Evolutionary conservation across 2,113 vertebrate species (phyloP).

Genomic region (Athene cunicularia): DNA sequence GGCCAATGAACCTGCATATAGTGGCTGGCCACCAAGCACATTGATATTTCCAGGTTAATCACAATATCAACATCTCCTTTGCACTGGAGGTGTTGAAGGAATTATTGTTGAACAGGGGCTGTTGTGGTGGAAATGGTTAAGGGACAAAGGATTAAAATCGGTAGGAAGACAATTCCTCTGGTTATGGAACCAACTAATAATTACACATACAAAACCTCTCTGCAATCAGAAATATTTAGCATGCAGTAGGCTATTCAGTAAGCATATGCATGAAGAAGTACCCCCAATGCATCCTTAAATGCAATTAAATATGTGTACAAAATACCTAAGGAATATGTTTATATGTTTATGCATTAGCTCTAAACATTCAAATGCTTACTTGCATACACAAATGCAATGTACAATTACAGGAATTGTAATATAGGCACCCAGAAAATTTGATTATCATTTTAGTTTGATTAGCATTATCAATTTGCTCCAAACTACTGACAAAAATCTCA

Average conservation of each 20-base stretch:
- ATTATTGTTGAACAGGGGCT: background rate
- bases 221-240: background rate
- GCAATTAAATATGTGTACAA: background rate
- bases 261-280: constrained; percentile 4
- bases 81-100: background rate
- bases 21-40: background rate
- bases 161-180: background rate
- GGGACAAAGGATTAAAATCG: background rate
- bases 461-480: background rate
- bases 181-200: background rate
- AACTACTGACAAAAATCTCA: background rate
- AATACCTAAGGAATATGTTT: background rate
- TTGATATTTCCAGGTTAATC: background rate
- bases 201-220: background rate
- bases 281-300: constrained; percentile 11
- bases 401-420: background rate
- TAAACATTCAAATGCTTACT: constrained; percentile 24
- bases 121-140: background rate
- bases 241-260: background rate
- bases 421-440: background rate
- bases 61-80: background rate
- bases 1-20: background rate
- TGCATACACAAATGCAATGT: background rate
- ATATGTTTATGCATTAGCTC: background rate
- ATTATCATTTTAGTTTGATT: constrained; percentile 3